A percentile compares a stretch with the other conserved stretches of the same genome.
Evolutionary conservation across 2,888 invertebrate species (phyloP).

Genomic region (Eupithecia subfuscata): DNA sequence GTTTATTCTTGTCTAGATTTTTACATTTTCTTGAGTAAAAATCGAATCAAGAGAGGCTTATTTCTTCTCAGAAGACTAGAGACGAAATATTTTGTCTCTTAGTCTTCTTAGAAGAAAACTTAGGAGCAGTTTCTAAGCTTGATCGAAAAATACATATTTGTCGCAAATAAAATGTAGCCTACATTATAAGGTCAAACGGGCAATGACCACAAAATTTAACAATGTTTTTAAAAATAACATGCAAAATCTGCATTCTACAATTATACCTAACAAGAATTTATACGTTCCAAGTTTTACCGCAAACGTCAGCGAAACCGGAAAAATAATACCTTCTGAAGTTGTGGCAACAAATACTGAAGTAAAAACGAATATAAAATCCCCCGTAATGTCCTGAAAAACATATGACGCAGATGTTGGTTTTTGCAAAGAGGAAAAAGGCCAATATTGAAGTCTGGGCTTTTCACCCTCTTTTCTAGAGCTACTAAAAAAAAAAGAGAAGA

Average conservation of each 20-base stretch:
- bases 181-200: neutral
- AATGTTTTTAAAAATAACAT: neutral
- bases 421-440: neutral
- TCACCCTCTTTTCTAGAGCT: neutral
- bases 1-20: neutral
- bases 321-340: conserved; percentile 13
- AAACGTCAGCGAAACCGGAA: conserved; percentile 14
- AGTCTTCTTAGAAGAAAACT: neutral
- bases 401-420: neutral
- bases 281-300: neutral
- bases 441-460: neutral
- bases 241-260: neutral
- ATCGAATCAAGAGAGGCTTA: neutral
- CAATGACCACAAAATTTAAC: neutral
- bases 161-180: neutral
- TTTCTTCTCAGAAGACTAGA: neutral
- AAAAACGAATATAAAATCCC: conserved; percentile 18
- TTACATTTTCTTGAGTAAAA: neutral
- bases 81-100: neutral
- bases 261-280: neutral
- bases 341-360: neutral
- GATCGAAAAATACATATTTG: neutral
- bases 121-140: neutral
- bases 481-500: neutral
- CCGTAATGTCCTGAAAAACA: conserved; percentile 23